A percentile compares a stretch with the other conserved stretches of the same genome.
Conservation (phyloP, 1,140 invertebrate species). For the Pantala flavescens region DNA sequence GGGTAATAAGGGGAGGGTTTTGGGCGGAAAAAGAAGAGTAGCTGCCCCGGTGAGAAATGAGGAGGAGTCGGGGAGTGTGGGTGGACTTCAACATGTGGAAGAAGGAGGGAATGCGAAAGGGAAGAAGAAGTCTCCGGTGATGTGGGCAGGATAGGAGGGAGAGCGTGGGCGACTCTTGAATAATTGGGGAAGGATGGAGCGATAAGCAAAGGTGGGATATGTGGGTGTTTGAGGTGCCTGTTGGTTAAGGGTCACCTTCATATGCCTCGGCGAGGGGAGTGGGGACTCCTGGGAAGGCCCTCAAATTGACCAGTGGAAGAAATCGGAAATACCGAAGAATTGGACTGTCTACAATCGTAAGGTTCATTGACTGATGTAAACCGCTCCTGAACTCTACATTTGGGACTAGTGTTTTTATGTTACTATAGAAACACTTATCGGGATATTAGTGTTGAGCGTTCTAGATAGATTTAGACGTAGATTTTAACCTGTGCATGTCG, state of each 20-base stretch:
- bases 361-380: too few relatives aligned
- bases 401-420: too few relatives aligned
- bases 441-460: too few relatives aligned
- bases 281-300: not conserved
- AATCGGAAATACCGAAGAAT: too few relatives aligned
- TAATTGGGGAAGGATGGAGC: not conserved
- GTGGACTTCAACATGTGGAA: not conserved
- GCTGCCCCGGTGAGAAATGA: not conserved
- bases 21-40: not conserved
- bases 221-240: constrained; percentile 2
- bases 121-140: not conserved
- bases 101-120: not conserved
- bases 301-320: too few relatives aligned
- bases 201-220: not conserved
- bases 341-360: too few relatives aligned
- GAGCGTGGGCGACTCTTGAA: not conserved
- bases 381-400: too few relatives aligned
- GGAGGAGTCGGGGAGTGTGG: not conserved
- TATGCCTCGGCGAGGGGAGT: not conserved
- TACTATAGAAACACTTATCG: too few relatives aligned
- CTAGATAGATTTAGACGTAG: too few relatives aligned
- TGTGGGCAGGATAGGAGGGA: constrained; percentile 2
- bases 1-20: too few relatives aligned
- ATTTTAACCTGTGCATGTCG: too few relatives aligned
- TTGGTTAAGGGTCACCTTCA: constrained; percentile 2